Conservation (phyloP, 2,113 vertebrate genomes). For the Rhinopithecus roxellana region DNA sequence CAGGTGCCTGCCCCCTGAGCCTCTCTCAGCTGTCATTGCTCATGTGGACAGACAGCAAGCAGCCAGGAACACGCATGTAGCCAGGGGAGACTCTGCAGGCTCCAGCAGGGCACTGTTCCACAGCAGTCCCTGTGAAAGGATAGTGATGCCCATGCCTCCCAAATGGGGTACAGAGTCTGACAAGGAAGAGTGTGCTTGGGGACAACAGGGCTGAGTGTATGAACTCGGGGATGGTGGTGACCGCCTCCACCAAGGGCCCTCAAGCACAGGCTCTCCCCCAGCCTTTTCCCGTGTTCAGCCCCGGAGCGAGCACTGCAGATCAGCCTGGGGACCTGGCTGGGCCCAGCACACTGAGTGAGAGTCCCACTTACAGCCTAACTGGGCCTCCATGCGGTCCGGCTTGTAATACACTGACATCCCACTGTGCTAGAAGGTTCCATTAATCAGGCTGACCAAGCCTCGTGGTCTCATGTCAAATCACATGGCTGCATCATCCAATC, state of each 20-base stretch:
- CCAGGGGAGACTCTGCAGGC: not conserved
- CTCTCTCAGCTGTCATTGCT: not conserved
- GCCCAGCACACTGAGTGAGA: not conserved
- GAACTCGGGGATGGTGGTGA: not conserved
- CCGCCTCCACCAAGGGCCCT: not conserved
- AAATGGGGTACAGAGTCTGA: not conserved
- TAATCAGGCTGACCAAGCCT: not conserved
- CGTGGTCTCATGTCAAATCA: not conserved
- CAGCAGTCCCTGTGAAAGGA: not conserved
- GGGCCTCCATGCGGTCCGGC: not conserved
- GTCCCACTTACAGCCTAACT: rapidly evolving
- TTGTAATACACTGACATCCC: not conserved
- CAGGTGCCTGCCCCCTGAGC: not conserved
- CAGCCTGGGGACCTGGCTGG: not conserved
- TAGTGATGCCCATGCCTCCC: not conserved
- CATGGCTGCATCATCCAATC: too few relatives aligned
- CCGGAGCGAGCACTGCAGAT: not conserved
- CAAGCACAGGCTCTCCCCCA: not conserved
- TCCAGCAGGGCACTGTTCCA: not conserved
- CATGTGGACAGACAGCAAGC: too few relatives aligned
- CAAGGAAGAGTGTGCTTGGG: not conserved
- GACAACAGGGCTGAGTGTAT: not conserved
- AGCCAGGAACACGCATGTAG: not conserved
- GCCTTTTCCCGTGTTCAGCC: not conserved
- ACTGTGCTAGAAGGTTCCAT: rapidly evolving